Conservation (phyloP, 2,113 vertebrate genomes). For the Abramis brama region DNA sequence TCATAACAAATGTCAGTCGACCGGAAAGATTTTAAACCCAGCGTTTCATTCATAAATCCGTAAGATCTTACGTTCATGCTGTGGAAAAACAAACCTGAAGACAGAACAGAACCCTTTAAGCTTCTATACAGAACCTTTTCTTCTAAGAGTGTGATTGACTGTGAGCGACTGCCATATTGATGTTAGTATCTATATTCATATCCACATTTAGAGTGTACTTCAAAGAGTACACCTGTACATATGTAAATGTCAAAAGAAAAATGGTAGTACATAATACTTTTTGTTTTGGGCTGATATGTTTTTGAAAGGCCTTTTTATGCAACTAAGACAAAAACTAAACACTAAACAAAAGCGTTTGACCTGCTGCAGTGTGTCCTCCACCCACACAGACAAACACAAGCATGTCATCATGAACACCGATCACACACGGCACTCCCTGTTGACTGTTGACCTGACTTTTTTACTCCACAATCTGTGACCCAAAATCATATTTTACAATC, state of each 20-base stretch:
- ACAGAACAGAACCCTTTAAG: too few relatives aligned
- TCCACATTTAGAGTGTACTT: too few relatives aligned
- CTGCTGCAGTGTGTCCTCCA: background rate
- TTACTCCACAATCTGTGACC: background rate
- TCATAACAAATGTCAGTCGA: too few relatives aligned
- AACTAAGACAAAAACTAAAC: background rate
- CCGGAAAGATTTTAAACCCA: too few relatives aligned
- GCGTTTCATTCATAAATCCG: too few relatives aligned
- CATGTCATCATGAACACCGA: background rate
- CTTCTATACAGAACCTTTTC: too few relatives aligned
- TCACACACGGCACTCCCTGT: slow-evolving; percentile 38
- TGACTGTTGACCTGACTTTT: background rate
- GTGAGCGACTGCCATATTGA: too few relatives aligned
- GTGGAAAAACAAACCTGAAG: too few relatives aligned
- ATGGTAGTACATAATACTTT: background rate
- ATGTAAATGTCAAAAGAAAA: background rate
- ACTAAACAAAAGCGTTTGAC: background rate
- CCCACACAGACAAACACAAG: slow-evolving; percentile 21
- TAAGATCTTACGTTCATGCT: too few relatives aligned
- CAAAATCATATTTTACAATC: slow-evolving; percentile 12
- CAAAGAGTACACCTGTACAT: too few relatives aligned
- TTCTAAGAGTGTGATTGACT: too few relatives aligned
- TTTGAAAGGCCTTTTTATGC: background rate
- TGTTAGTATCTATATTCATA: too few relatives aligned
- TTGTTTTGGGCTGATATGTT: background rate